Evolutionary conservation across 2,113 vertebrate species (phyloP).

Genomic region (Uria aalge): DNA sequence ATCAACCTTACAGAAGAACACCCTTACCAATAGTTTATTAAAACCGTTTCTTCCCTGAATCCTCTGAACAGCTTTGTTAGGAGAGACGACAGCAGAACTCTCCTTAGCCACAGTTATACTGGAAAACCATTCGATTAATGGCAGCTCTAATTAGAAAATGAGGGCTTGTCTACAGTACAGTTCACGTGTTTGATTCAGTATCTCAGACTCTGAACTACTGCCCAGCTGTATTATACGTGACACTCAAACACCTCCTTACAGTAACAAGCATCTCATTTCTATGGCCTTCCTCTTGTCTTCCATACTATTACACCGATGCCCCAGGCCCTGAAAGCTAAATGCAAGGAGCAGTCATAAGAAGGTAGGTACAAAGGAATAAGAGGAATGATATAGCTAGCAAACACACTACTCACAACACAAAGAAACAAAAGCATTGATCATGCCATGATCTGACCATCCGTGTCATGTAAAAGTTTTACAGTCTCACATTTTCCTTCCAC

Average conservation of each 20-base stretch:
- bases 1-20: background rate
- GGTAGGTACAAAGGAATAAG: background rate
- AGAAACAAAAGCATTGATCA: background rate
- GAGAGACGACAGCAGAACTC: background rate
- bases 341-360: background rate
- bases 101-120: background rate
- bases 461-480: background rate
- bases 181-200: background rate
- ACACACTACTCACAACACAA: background rate
- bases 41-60: background rate
- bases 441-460: background rate
- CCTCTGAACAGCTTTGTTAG: background rate
- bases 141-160: background rate
- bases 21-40: background rate
- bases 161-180: background rate
- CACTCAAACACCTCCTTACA: background rate
- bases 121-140: background rate
- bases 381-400: background rate
- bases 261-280: background rate
- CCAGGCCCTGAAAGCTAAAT: background rate
- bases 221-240: background rate
- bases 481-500: background rate
- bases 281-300: background rate
- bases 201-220: background rate
- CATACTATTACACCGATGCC: background rate